Percentiles rank a stretch among this genome's conserved stretches.
Conservation (phyloP, 2,113 vertebrate species). For the Corythoichthys intestinalis region DNA sequence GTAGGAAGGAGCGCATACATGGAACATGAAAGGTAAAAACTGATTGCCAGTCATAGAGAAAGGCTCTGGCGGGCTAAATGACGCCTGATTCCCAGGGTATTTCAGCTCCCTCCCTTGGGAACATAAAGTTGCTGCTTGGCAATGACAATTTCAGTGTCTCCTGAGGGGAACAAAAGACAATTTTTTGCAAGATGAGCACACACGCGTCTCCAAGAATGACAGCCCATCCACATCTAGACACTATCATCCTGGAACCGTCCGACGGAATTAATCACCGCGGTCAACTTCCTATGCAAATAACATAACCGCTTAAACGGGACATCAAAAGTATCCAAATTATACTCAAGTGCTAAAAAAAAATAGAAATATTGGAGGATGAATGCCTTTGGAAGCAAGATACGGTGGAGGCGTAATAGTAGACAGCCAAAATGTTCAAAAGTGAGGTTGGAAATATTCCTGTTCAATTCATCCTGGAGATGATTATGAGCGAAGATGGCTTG, state of each 20-base stretch:
- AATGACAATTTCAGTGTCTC: slow-evolving; percentile 70
- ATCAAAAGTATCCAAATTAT: slow-evolving; percentile 5
- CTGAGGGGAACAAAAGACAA: slow-evolving; percentile 53
- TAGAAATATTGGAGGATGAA: slow-evolving; percentile 9
- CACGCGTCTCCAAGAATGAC: slow-evolving; percentile 35
- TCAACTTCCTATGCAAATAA: slow-evolving; percentile 9
- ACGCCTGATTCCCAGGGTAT: slow-evolving; percentile 76
- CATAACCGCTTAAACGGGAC: not conserved
- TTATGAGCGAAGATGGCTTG: slow-evolving; percentile 20
- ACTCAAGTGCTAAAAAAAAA: not conserved
- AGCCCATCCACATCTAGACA: slow-evolving; percentile 26
- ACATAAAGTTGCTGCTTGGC: slow-evolving; percentile 65
- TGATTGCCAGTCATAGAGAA: slow-evolving; percentile 49
- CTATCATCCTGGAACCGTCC: slow-evolving; percentile 16
- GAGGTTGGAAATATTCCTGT: slow-evolving; percentile 39
- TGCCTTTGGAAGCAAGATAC: slow-evolving; percentile 24
- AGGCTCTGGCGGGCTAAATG: slow-evolving; percentile 75
- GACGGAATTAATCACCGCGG: slow-evolving; percentile 28
- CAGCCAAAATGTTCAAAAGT: slow-evolving; percentile 26
- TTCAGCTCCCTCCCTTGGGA: slow-evolving; percentile 67
- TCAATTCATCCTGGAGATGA: slow-evolving; percentile 20
- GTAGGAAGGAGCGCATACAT: slow-evolving; percentile 17
- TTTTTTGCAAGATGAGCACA: slow-evolving; percentile 41
- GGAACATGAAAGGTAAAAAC: slow-evolving; percentile 24
- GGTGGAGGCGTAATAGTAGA: not conserved